Conservation (phyloP, 2,888 invertebrate species). For the Caenorhabditis japonica region DNA sequence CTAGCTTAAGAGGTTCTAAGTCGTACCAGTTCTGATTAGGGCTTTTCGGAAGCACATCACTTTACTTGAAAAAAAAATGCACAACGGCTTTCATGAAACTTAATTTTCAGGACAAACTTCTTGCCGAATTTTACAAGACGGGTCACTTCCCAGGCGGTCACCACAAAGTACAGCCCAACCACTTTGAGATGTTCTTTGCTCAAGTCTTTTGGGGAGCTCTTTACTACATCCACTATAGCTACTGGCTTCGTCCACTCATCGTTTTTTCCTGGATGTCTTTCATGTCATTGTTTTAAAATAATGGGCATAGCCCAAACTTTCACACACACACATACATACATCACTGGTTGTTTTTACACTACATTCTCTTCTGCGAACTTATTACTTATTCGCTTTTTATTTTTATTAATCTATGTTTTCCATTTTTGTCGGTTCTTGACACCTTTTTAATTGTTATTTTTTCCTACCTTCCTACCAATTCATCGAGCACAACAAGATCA, state of each 20-base stretch:
- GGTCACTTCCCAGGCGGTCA: constrained; percentile 67
- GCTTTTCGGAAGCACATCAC: no score
- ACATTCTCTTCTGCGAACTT: constrained; percentile 5
- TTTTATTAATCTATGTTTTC: constrained; percentile 12
- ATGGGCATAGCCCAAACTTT: no score
- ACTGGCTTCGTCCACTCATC: constrained; percentile 68
- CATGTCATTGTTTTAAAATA: constrained; percentile 27
- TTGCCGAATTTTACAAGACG: constrained; percentile 70
- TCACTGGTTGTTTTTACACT: background rate
- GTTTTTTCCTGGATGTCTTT: constrained; percentile 33
- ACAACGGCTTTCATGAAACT: constrained; percentile 3
- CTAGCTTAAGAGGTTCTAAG: no score
- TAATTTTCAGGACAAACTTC: constrained; percentile 66
- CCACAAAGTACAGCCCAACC: constrained; percentile 53
- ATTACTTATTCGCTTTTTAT: background rate
- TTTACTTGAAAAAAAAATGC: no score
- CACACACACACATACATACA: no score
- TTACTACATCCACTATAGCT: constrained; percentile 70
- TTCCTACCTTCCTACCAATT: constrained; percentile 2
- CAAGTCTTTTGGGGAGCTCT: constrained; percentile 71
- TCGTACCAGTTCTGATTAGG: no score
- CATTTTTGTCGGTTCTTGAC: constrained; percentile 26
- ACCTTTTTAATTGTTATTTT: constrained; percentile 2
- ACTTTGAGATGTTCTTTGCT: constrained; percentile 48
- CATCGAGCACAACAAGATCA: constrained; percentile 33